Percentiles rank a stretch among this genome's conserved stretches.
Evolutionary conservation across 1,140 invertebrate species (phyloP).

Genomic region (Drosophila kanapiae): DNA sequence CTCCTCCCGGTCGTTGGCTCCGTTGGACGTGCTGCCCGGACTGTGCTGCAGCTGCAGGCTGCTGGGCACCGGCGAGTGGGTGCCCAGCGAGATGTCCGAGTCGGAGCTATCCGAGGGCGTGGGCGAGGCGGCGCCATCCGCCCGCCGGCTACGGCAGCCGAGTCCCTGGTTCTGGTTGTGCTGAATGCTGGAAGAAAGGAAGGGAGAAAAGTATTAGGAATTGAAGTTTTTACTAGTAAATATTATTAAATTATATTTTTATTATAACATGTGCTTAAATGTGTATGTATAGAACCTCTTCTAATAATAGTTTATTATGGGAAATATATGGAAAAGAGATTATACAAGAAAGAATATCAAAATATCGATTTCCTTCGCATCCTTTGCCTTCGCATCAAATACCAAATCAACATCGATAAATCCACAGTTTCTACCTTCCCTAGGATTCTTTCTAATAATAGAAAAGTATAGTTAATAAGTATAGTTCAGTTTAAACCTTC

Average conservation of each 20-base stretch:
- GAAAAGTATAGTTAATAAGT: neutral
- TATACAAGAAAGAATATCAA: too few species aligned
- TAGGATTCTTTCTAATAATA: neutral
- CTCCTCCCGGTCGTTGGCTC: conserved; percentile 82
- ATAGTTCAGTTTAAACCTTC: too few species aligned
- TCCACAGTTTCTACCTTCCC: too few species aligned
- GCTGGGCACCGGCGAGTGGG: conserved; percentile 86
- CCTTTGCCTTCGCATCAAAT: too few species aligned
- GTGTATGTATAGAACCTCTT: too few species aligned
- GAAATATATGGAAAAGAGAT: too few species aligned
- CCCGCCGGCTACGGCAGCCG: conserved; percentile 72
- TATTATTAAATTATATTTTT: neutral
- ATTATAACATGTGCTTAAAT: too few species aligned
- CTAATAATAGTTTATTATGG: too few species aligned
- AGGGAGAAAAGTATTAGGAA: neutral
- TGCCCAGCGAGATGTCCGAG: conserved; percentile 87
- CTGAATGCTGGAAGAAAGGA: conserved; percentile 71
- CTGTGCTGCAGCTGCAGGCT: conserved; percentile 84
- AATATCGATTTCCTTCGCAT: too few species aligned
- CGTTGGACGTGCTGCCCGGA: conserved; percentile 83
- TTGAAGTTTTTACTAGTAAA: neutral
- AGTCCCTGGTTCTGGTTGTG: conserved; percentile 83
- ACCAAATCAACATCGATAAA: too few species aligned
- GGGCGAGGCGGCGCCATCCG: conserved; percentile 79
- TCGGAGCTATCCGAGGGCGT: conserved; percentile 86